Percentiles rank a stretch among this genome's conserved stretches.
Evolutionary conservation across 2,113 vertebrate genomes (phyloP).

Genomic region (Entomyzon cyanotis): DNA sequence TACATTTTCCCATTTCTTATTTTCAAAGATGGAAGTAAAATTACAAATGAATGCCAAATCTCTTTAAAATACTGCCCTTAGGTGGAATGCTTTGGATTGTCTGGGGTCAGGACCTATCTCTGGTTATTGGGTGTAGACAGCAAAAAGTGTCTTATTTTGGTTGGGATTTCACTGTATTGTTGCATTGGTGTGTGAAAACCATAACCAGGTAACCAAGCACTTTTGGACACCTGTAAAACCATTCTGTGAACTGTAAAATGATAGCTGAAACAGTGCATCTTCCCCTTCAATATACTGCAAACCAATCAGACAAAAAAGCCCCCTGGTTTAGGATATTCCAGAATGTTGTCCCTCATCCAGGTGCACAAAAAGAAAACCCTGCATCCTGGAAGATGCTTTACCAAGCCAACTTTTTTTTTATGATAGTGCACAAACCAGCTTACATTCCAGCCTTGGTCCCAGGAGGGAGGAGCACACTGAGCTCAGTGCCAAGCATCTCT

Average conservation of each 20-base stretch:
- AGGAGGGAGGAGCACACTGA: background rate
- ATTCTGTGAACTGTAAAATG: background rate
- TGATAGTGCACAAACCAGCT: background rate
- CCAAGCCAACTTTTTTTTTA: background rate
- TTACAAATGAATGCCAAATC: background rate
- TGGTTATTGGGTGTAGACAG: background rate
- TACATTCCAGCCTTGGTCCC: background rate
- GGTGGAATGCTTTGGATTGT: background rate
- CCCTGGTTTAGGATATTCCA: background rate
- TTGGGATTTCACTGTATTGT: background rate
- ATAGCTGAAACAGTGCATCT: background rate
- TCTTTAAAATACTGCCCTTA: background rate
- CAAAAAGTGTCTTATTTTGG: background rate
- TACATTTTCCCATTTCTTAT: background rate
- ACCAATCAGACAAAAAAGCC: background rate
- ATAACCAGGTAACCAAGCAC: background rate
- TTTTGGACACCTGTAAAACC: background rate
- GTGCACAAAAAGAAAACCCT: background rate
- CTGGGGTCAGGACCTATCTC: background rate
- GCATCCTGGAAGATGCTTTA: background rate
- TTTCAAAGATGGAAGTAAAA: conserved; percentile 1
- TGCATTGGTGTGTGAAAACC: background rate
- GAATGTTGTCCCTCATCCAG: background rate
- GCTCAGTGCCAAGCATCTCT: background rate
- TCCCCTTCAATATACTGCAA: background rate